Conservation (phyloP, 2,888 invertebrate species). For the Onthophagus sagittarius region DNA sequence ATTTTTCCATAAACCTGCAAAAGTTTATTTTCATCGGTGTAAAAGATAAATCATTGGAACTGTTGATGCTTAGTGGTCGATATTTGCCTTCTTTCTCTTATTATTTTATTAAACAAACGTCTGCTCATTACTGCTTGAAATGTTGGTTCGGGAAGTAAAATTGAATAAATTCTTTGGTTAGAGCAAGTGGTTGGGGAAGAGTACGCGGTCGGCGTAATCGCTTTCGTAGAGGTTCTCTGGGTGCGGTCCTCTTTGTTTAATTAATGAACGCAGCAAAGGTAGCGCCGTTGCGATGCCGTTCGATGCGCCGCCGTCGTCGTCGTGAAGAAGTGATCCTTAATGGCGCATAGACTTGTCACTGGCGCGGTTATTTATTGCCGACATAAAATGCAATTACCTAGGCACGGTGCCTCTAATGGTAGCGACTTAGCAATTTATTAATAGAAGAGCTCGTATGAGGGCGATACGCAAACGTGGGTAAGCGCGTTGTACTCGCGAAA, state of each 20-base stretch:
- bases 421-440: constrained; percentile 31
- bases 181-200: not conserved
- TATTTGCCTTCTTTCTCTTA: too few species aligned
- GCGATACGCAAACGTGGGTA: constrained; percentile 9
- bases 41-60: too few species aligned
- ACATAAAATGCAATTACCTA: constrained; percentile 43
- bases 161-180: not conserved
- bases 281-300: not conserved
- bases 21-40: too few species aligned
- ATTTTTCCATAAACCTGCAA: too few species aligned
- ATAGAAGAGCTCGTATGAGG: constrained; percentile 23
- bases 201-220: not conserved
- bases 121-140: not conserved
- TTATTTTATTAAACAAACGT: not conserved
- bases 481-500: not conserved
- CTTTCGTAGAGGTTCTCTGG: constrained; percentile 1
- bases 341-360: constrained; percentile 38
- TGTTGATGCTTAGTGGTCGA: too few species aligned
- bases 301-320: constrained; percentile 27
- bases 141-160: not conserved
- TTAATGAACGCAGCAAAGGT: constrained; percentile 36
- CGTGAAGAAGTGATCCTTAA: constrained; percentile 39
- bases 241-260: constrained; percentile 27
- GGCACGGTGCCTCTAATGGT: constrained; percentile 39
- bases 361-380: constrained; percentile 38